Conservation (phyloP, 2,888 invertebrate species). For the Eutolmus rufibarbis region DNA sequence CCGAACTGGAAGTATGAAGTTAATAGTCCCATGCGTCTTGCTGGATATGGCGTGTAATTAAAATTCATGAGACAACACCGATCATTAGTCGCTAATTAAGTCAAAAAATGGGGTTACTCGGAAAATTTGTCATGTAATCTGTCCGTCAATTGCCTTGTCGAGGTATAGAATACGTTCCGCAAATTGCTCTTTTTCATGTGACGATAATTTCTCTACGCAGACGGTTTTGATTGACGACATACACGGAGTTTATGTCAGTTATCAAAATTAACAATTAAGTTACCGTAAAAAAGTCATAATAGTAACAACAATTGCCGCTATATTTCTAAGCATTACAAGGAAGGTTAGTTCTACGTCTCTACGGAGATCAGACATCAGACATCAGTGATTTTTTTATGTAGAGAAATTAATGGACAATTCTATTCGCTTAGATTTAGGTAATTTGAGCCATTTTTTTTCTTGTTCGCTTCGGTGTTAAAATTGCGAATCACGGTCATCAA, state of each 20-base stretch:
- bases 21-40: not conserved
- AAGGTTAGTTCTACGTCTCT: not conserved
- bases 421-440: not conserved
- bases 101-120: not conserved
- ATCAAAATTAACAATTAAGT: not conserved
- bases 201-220: not conserved
- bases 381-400: not conserved
- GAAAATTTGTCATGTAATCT: slow-evolving; percentile 10
- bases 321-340: not conserved
- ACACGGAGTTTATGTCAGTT: not conserved
- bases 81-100: not conserved
- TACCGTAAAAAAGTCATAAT: not conserved
- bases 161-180: not conserved
- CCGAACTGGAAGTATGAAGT: not conserved
- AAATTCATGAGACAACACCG: slow-evolving; percentile 4
- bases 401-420: not conserved
- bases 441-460: not conserved
- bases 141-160: not conserved
- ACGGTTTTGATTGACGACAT: not conserved
- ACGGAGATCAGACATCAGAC: no score
- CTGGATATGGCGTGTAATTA: not conserved
- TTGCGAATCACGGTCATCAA: not conserved
- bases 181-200: not conserved
- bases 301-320: not conserved
- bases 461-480: not conserved